A percentile compares a stretch with the other conserved stretches of the same genome.
Conservation (phyloP, 2,113 vertebrate genomes). For the Malurus melanocephalus region DNA sequence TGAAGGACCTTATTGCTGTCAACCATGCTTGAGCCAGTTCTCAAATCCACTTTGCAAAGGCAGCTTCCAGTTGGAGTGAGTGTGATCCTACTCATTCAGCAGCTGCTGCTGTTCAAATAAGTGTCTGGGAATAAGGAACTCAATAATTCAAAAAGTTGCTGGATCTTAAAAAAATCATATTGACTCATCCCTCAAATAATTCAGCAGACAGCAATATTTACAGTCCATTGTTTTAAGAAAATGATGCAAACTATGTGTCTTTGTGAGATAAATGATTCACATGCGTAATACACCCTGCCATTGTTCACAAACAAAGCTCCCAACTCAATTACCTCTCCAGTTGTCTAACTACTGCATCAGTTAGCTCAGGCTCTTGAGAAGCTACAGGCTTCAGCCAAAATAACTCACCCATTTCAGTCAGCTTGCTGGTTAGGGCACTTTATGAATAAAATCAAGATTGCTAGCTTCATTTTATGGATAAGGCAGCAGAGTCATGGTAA, state of each 20-base stretch:
- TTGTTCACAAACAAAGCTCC: slow-evolving; percentile 13
- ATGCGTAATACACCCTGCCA: neutral
- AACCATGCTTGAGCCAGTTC: neutral
- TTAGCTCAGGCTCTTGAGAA: neutral
- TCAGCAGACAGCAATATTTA: slow-evolving; percentile 26
- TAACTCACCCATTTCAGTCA: neutral
- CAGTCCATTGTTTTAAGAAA: slow-evolving; percentile 38
- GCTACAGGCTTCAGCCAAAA: neutral
- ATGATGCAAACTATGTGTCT: slow-evolving; percentile 23
- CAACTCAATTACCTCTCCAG: neutral
- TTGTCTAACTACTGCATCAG: neutral
- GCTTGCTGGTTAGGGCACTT: neutral
- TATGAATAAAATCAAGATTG: neutral
- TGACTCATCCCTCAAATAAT: slow-evolving; percentile 39
- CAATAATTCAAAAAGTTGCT: slow-evolving; percentile 12
- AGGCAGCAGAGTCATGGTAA: neutral
- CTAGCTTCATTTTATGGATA: neutral
- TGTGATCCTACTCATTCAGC: neutral
- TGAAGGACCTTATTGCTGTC: neutral
- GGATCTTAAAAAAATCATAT: slow-evolving; percentile 2
- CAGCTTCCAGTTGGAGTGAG: neutral
- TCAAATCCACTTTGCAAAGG: neutral
- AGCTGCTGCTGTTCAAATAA: neutral
- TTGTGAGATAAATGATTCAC: slow-evolving; percentile 31
- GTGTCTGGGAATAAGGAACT: neutral